Evolutionary conservation across 2,113 vertebrate genomes (phyloP).

Genomic region (Pterocles burchelli): DNA sequence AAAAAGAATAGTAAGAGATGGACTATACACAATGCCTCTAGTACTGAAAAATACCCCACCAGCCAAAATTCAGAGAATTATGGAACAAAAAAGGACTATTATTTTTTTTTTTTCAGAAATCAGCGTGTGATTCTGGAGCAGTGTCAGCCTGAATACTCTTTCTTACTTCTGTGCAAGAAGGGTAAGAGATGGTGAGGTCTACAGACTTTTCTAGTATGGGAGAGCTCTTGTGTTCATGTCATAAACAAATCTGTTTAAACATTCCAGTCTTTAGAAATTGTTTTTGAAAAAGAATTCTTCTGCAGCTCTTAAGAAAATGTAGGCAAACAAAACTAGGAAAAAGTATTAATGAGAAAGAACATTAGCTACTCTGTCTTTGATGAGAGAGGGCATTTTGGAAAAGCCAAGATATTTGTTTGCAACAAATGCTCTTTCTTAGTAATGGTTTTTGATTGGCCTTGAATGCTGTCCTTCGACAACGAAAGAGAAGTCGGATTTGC

Average conservation of each 20-base stretch:
- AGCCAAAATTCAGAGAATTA: background rate
- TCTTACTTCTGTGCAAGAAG: background rate
- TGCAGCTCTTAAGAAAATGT: background rate
- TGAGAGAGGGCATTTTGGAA: background rate
- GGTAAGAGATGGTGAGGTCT: background rate
- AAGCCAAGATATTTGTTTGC: background rate
- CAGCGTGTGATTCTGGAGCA: background rate
- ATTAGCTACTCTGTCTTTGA: background rate
- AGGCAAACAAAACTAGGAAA: background rate
- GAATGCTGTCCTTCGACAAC: background rate
- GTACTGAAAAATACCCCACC: background rate
- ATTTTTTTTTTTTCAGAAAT: background rate
- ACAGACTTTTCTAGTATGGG: background rate
- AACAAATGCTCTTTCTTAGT: background rate
- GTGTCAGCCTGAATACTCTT: background rate
- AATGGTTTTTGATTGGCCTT: background rate
- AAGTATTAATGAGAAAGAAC: background rate
- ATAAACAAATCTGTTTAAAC: background rate
- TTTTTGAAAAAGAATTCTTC: background rate
- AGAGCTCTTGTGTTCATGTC: background rate
- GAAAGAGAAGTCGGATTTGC: background rate
- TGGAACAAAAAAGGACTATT: background rate
- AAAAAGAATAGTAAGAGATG: background rate
- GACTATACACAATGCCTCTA: background rate
- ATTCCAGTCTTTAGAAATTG: background rate